Base-by-base conservation (phyloP, 2,797 vertebrate genomes). In the Naso thynnoides region DNA sequence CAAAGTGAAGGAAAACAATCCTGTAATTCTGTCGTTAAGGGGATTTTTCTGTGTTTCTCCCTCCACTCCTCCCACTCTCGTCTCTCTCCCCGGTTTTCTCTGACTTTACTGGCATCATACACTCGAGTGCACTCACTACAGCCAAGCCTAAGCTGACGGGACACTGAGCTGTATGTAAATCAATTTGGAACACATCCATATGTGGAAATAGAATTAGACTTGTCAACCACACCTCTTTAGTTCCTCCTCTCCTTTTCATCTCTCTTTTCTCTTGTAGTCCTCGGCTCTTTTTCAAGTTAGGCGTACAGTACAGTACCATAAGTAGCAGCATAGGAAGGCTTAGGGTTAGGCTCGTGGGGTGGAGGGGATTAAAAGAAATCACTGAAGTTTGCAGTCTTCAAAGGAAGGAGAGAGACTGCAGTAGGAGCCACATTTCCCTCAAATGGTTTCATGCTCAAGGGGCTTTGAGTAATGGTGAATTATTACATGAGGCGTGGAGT, bases 181-280 rank as follows among this genome's bases (percentile, higher is more conserved):
- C 92, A 92, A 92, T 93, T 93, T 90, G 84, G 86, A 88, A 82
- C 26, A 78, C 80, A 81, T 88, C 78, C 69, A 47, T 73, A 89
- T 88, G 86, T 86, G 86, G 88, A 93, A 93, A 94, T 92, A 87
- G 91, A 93, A 92, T 94, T 94, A 93, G 83, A 77, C 76, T 88
- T 91, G 89, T 93, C 89, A 90, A 77, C 82, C 88, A 81, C 87
- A 86, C 90, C 90, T 89, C 83, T 88, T 90, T 70, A 85, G 71
- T 83, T 86, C 64, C 57, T 81, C 66, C 64, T 76, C 71, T 82
- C 81, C 10, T 53, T 72, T 68, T 68, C 69, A 69, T 82, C 71
- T 80, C 76, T 44, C 63, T 76, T 47, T 79, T 39, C 38, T 74
- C 72, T 76, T 74, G 68, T 75, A 52, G 76, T 73, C 23, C 56